Evolutionary conservation across 2,113 vertebrate species (phyloP), one percentile per base, ranked within the genome.

Genomic region (Protobothrops mucrosquamatus): DNA sequence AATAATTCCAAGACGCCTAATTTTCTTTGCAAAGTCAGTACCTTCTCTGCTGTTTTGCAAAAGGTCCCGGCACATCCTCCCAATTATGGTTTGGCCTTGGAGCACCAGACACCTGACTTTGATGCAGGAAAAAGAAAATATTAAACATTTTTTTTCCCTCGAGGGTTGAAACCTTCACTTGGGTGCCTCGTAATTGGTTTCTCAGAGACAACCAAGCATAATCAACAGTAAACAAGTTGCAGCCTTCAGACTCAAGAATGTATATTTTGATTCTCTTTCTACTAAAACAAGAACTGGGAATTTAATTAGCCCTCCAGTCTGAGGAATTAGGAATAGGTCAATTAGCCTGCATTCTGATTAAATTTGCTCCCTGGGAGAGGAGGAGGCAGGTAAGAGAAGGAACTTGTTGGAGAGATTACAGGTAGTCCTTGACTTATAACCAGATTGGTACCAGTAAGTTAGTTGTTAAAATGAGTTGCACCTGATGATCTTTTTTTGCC

Each of bases 211-310:
- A 22, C 43, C 87, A 89, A 74, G 91, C 88, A 61, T 91, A 81
- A 87, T 91, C 81, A 92, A 94, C 56, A 39, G 46, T 20, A 94
- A 85, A 24, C 15, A 89, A 4, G 34, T 0, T 34, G 23, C 85
- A 18, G 39, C 46, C 26, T 88, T 93, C 74, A 52, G 52, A 55
- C 69, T 93, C 56, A 20, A 89, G 91, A 93, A 91, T 93, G 61
- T n/a, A 14, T 93, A 88, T 95, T 95, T 95, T 95, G 81, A 94
- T 92, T 95, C 87, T 48, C 39, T 39, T 23, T n/a, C 0, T 86
- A 3, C 2, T 69, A 57, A 39, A 92, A 93, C 57, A 93, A 55
- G 74, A 43, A n/a, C 56, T 23, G 64, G 85, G 92, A 91, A 24
- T 92, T 95, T 93, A 93, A 94, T 94, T 92, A 94, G 20, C 85